Evolutionary conservation across 2,888 invertebrate species (phyloP), one percentile per base, ranked within the genome.

Genomic region (Catotricha subobsoleta): DNA sequence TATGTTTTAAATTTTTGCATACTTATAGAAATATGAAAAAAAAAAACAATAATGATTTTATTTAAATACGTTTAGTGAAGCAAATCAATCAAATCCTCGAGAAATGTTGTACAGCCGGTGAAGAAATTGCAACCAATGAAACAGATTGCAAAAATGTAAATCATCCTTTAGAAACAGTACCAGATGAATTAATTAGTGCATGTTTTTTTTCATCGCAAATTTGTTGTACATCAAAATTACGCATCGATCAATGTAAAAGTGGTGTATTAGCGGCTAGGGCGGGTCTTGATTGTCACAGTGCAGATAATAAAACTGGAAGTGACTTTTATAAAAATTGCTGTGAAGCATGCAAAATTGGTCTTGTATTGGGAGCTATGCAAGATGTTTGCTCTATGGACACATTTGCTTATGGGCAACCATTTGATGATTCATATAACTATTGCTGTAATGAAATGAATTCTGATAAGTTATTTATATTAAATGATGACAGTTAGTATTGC

Each of bases 201-300:
- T 80, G 80, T 48, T 54, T 73, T 30, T 70, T 71, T n/a, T 67
- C 73, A 1, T 66, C 73, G 19, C 69, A 69, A 42, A 70, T 76
- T 25, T 80, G 79, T 51, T 79, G 79, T 54, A 65, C 68, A 20
- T 62, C 64, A 13, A 65, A 67, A 47, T 53, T 66, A 40, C 64
- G 69, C 5, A 50, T 34, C 3, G 51, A 55, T 37, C 54, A 55
- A 41, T 62, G 62, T 43, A 51, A 54, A 8, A 51, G 54, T 8
- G 62, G 60, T 9, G 54, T 58, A 0, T 19, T 21, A 15, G 35
- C 36, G 6, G 41, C 41, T 6, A 40, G 33, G 25, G 25, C 13
- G 3, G 40, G 40, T 12, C 2, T 15, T 3, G 35, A 35, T 27
- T 35, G 35, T 16, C 34, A 41, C 9, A 18, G 10, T n/a, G 3